Percentiles rank a stretch among this genome's conserved stretches.
Evolutionary conservation across 2,113 vertebrate species (phyloP).

Genomic region (Cygnus atratus): DNA sequence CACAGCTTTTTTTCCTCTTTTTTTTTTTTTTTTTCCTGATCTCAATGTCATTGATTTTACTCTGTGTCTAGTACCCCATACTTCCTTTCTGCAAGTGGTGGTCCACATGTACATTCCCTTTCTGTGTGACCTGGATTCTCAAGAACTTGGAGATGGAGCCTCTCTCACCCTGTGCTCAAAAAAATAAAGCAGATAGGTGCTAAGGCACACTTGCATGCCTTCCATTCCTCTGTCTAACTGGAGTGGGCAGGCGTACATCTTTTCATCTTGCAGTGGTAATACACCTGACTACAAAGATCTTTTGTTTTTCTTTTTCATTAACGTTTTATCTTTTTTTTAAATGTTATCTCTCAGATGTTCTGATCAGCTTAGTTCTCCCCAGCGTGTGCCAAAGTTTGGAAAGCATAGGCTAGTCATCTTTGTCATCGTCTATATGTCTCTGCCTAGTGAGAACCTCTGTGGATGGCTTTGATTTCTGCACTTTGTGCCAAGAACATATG

Average conservation of each 20-base stretch:
- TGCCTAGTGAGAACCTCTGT: background rate
- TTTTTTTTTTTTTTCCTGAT: background rate
- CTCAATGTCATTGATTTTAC: background rate
- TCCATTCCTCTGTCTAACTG: background rate
- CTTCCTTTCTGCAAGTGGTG: background rate
- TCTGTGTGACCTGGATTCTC: background rate
- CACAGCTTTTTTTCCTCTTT: background rate
- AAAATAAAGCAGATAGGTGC: rapidly evolving
- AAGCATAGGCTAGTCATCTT: background rate
- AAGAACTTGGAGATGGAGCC: background rate
- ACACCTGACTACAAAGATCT: background rate
- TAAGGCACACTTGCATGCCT: background rate
- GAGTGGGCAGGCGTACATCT: background rate
- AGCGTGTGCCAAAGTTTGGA: background rate
- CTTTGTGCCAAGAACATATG: background rate
- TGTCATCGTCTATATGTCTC: background rate
- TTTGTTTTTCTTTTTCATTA: background rate
- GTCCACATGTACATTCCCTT: background rate
- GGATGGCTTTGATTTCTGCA: background rate
- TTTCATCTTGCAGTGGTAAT: background rate
- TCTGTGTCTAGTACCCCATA: background rate
- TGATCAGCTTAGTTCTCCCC: background rate
- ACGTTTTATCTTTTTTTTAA: background rate
- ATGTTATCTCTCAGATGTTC: background rate
- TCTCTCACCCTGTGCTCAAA: background rate